Conservation (phyloP, 2,797 vertebrate species). For the Siniperca undulata region DNA sequence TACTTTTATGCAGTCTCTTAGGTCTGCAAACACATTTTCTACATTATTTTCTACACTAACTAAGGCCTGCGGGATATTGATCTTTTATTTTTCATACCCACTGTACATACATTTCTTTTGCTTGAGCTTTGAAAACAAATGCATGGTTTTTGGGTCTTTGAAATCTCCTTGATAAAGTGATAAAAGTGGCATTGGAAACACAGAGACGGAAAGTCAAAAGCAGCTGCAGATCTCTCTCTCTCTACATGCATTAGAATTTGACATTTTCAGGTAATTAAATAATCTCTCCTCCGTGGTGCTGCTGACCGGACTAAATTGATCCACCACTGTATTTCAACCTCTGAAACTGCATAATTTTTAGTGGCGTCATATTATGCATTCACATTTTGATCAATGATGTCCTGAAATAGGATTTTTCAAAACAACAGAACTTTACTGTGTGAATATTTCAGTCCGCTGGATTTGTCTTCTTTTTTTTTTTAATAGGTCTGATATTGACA, state of each 20-base stretch:
- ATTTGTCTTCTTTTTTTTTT: conserved; percentile 40
- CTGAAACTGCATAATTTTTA: conserved; percentile 40
- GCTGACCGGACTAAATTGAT: conserved; percentile 57
- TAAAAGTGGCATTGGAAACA: conserved; percentile 25
- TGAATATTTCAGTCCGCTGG: conserved; percentile 35
- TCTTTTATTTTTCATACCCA: conserved; percentile 20
- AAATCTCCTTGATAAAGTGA: conserved; percentile 42
- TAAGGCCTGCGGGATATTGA: background rate
- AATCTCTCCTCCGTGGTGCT: conserved; percentile 5
- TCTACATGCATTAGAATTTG: conserved; percentile 54
- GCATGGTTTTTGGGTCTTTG: conserved; percentile 22
- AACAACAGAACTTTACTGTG: conserved; percentile 25
- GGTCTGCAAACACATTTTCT: background rate
- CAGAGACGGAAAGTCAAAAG: conserved; percentile 39
- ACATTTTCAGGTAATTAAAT: conserved; percentile 73
- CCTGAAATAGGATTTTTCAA: conserved; percentile 38
- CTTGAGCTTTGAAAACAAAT: conserved; percentile 38
- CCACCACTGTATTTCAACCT: conserved; percentile 46
- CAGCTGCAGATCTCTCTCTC: conserved; percentile 14
- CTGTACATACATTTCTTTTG: conserved; percentile 8
- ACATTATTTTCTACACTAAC: background rate
- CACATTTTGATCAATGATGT: conserved; percentile 48
- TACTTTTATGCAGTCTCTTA: background rate
- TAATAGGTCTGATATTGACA: conserved; percentile 91
- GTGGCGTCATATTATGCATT: conserved; percentile 46